Evolutionary conservation across 1,140 invertebrate genomes (phyloP).

Genomic region (Ctenoplectra terminalis): DNA sequence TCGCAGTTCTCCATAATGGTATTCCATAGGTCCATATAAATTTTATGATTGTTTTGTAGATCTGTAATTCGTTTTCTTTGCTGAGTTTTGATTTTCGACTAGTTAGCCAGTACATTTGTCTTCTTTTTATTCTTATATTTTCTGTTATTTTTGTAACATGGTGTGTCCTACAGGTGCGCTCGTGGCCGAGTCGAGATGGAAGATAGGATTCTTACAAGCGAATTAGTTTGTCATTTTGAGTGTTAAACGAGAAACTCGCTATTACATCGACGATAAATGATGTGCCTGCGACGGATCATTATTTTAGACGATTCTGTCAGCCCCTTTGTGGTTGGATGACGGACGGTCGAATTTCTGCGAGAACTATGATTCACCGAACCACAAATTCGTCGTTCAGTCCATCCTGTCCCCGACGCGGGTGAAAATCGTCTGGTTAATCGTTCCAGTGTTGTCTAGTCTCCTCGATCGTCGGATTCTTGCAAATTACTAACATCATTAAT

Average conservation of each 20-base stretch:
- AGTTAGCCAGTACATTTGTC: no score
- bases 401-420: neutral
- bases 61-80: no score
- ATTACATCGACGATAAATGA: conserved; percentile 51
- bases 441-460: neutral
- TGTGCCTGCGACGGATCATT: conserved; percentile 51
- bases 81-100: no score
- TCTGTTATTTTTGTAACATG: no score
- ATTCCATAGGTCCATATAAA: no score
- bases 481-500: conserved; percentile 31
- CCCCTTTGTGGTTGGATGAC: conserved; percentile 22
- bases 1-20: no score
- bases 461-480: conserved; percentile 22
- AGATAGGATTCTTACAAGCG: conserved; percentile 46
- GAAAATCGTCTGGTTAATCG: conserved; percentile 36
- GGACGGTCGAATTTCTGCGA: conserved; percentile 16
- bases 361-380: conserved; percentile 53
- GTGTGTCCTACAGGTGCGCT: neutral
- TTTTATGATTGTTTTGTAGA: no score
- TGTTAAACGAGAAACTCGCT: conserved; percentile 38
- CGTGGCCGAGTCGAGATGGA: neutral
- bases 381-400: conserved; percentile 12
- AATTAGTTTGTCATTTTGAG: conserved; percentile 38
- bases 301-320: conserved; percentile 61
- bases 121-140: no score